Evolutionary conservation across 2,888 invertebrate genomes (phyloP).

Genomic region (Conistra vaccinii): DNA sequence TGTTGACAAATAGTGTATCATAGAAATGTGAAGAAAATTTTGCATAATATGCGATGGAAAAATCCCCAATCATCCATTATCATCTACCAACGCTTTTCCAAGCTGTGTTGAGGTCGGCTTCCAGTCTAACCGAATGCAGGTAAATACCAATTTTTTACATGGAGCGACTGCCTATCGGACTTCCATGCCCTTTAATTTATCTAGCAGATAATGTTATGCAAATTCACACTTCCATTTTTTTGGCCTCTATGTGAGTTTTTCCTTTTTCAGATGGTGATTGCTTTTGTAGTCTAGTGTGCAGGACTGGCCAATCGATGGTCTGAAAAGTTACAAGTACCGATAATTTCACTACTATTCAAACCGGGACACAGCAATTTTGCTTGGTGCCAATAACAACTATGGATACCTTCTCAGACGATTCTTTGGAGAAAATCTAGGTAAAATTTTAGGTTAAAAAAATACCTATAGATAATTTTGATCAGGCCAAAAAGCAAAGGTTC

Average conservation of each 20-base stretch:
- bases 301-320: neutral
- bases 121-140: neutral
- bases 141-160: neutral
- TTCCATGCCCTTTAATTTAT: neutral
- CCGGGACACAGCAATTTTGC: neutral
- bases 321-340: neutral
- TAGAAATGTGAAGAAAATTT: neutral
- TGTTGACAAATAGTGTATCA: too few species aligned
- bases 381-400: neutral
- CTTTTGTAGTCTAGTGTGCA: neutral
- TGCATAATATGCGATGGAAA: neutral
- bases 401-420: too few species aligned
- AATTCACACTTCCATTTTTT: neutral
- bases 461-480: neutral
- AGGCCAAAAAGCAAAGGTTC: neutral
- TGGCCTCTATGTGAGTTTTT: too few species aligned
- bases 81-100: neutral
- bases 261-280: neutral
- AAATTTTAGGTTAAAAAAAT: neutral
- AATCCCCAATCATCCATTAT: neutral
- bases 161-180: too few species aligned
- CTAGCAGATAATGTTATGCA: neutral
- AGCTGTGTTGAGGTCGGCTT: too few species aligned
- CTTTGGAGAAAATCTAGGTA: neutral
- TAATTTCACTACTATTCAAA: neutral